Conservation (phyloP, 2,888 invertebrate genomes). For the Drosophila longiperda region DNA sequence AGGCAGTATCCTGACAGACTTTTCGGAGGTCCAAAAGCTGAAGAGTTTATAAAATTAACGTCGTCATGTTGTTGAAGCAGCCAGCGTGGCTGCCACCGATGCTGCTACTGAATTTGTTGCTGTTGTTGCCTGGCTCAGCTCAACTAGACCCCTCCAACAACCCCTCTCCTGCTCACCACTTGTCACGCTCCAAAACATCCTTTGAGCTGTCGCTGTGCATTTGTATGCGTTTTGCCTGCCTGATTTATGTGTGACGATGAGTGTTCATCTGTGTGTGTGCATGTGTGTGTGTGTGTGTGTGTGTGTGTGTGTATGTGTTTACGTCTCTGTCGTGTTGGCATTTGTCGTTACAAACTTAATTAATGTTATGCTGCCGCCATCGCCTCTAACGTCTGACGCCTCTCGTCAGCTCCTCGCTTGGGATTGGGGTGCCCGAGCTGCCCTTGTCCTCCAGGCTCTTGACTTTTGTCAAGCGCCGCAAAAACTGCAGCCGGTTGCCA, state of each 20-base stretch:
- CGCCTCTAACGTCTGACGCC: conserved; percentile 42
- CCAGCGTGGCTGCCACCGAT: conserved; percentile 25
- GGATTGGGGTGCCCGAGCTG: conserved; percentile 14
- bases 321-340: conserved; percentile 72
- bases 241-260: conserved; percentile 62
- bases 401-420: conserved; percentile 7
- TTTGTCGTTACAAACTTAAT: conserved; percentile 76
- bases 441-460: conserved; percentile 69
- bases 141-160: conserved; percentile 24
- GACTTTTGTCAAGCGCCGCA: conserved; percentile 77
- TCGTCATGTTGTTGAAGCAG: conserved; percentile 73
- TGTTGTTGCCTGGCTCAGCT: conserved; percentile 49
- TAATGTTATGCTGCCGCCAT: conserved; percentile 73
- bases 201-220: conserved; percentile 65
- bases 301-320: conserved; percentile 46
- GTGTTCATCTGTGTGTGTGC: conserved; percentile 6
- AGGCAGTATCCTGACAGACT: conserved; percentile 17
- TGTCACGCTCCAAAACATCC: conserved; percentile 65
- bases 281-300: conserved; percentile 10
- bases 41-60: conserved; percentile 81
- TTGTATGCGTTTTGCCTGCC: conserved; percentile 59
- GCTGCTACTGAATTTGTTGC: conserved; percentile 1
- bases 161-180: conserved; percentile 23
- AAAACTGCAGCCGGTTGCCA: conserved; percentile 65
- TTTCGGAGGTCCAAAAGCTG: conserved; percentile 45